Percentiles rank a stretch among this genome's conserved stretches.
phyloP scores from a whole-genome alignment of 2,113 vertebrate species.

The Hippocampus guttulatus region DNA sequence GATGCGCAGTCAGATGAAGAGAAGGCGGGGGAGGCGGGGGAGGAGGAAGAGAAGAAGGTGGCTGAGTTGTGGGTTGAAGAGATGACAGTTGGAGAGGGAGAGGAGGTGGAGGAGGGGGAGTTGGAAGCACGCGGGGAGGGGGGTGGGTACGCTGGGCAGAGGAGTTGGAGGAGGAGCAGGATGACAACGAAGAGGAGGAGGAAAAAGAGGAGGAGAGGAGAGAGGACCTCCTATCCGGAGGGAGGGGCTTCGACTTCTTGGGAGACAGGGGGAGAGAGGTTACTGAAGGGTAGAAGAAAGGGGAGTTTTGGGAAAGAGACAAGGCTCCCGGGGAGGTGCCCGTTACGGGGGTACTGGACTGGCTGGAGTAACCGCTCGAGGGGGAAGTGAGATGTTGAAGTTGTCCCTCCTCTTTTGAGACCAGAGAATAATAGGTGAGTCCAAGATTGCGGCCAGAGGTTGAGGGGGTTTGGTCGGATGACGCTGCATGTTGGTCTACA shows the following conservation, averaged over 20 bases:
- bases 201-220: slow-evolving; percentile 80
- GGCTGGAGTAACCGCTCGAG: slow-evolving; percentile 91
- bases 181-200: slow-evolving; percentile 84
- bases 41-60: not conserved
- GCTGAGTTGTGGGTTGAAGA: not conserved
- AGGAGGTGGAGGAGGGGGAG: slow-evolving; percentile 22
- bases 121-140: slow-evolving; percentile 13
- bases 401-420: slow-evolving; percentile 18
- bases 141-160: slow-evolving; percentile 52
- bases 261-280: slow-evolving; percentile 22
- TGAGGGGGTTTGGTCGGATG: not conserved
- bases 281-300: slow-evolving; percentile 63
- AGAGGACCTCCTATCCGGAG: slow-evolving; percentile 92
- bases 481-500: not conserved
- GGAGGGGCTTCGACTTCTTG: slow-evolving; percentile 78
- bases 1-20: not conserved
- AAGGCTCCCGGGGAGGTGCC: slow-evolving; percentile 77
- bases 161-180: slow-evolving; percentile 74
- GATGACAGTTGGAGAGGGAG: too few species aligned
- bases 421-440: slow-evolving; percentile 3
- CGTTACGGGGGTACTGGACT: slow-evolving; percentile 85
- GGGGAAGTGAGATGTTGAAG: slow-evolving; percentile 80
- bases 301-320: slow-evolving; percentile 22
- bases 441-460: not conserved
- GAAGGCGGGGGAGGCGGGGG: not conserved